phyloP scores from a whole-genome alignment of 2,888 invertebrate species.

The Caenorhabditis drosophilae region DNA sequence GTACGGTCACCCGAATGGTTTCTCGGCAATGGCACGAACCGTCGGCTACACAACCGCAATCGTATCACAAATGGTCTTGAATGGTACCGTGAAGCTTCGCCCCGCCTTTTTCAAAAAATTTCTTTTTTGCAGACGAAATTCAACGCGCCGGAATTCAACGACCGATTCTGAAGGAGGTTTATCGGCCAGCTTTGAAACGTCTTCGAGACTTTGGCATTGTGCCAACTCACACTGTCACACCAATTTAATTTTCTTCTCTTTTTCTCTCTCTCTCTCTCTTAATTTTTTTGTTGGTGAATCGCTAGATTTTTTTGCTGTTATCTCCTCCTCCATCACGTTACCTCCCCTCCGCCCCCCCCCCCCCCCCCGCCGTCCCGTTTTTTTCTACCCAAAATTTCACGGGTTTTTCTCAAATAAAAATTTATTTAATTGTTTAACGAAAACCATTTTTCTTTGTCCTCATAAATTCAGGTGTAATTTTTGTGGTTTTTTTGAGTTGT shows the following conservation, averaged over 20 bases:
- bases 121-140: constrained; percentile 81
- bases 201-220: constrained; percentile 74
- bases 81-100: no score
- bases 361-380: no score
- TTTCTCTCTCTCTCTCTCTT: background rate
- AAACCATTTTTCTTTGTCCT: no score
- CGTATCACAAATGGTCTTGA: constrained; percentile 94
- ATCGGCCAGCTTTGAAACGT: constrained; percentile 84
- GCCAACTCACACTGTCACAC: constrained; percentile 56
- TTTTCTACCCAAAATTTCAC: background rate
- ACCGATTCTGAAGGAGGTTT: constrained; percentile 89
- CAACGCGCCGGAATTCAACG: constrained; percentile 90
- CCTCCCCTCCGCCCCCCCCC: no score
- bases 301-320: no score
- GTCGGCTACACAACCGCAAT: constrained; percentile 93
- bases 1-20: constrained; percentile 78
- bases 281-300: background rate
- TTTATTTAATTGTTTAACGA: background rate
- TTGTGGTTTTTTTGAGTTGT: background rate
- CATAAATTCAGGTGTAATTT: background rate
- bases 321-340: no score
- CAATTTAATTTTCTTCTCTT: constrained; percentile 12
- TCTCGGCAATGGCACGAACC: constrained; percentile 94
- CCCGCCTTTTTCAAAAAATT: background rate
- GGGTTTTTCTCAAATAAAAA: background rate